Base-by-base conservation (phyloP, 1,140 invertebrate genomes). In the Drosophila santomea region DNA sequence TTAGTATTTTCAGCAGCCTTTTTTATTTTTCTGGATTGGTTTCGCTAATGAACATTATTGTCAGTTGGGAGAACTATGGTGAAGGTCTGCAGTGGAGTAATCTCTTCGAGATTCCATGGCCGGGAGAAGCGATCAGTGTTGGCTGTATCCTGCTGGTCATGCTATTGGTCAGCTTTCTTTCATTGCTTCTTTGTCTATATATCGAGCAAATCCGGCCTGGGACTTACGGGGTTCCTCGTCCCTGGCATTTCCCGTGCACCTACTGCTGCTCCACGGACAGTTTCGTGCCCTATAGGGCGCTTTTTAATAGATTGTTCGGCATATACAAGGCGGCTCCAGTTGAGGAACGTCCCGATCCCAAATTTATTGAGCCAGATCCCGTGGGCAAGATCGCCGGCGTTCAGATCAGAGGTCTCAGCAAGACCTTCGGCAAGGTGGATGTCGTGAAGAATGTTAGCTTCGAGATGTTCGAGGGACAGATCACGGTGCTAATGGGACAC, bases 391-490 rank as follows among this genome's bases (percentile, higher is more conserved):
- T 6, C 0, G 12, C 10, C 8, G 66, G 66, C 25, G 14, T 69
- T 23, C 28, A 55, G 28, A 63, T 69, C 23, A 47, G 20, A 12
- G 35, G 93, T 83, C 78, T 94, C 39, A 92, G 93, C 5, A 94
- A 94, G 92, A 76, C 90, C 1, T 95, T 92, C 64, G 93, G 92
- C 14, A 84, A 81, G 10, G 92, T 85, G 12, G 93, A 91, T 15
- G 97, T 96, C 11, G 96, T 98, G 0, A 94, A 97, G 79, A 94
- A 95, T 62, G 90, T 96, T 67, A 95, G 92, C 75, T 90, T 98
- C 55, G 95, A 97, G 69, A 95, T 98, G 86, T 95, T 94, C 77
- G 92, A 94, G 77, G 93, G 94, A 61, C 94, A 95, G 91, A 95
- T 96, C 32, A 95, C 94, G 5, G 94, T 96, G 25, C 92, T 98